Base-by-base conservation (phyloP, 37 sponge, comb jelly and placozoan genomes). In the Crambe crambe region DNA sequence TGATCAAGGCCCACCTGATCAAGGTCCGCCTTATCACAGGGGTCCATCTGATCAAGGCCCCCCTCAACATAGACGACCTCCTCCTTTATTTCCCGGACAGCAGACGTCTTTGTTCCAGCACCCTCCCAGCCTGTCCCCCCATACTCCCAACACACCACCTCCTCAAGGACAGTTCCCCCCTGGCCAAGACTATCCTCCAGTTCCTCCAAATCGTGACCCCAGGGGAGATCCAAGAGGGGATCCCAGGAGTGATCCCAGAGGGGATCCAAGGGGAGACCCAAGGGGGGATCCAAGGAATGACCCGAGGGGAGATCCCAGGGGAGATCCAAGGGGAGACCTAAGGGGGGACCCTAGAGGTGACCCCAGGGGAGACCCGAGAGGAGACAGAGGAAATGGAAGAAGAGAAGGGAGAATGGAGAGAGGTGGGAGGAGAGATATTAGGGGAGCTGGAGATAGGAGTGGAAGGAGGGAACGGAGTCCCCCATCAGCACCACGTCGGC, bases 391-490 rank as follows among this genome's bases (percentile, higher is more conserved):
- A 37, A 20, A 34, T 23, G n/a, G n/a, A 41, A 23, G 22, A 22
- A 17, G 71, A 70, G 43, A 40, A 70, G 42, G 43, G 43, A 2
- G 43, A n/a, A n/a, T n/a, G n/a, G n/a, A n/a, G 37, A 20, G 9
- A 37, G 27, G 68, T 35, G 68, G 36, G 3, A 15, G 36, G 36
- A 15, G 56, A 30, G 32, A 40, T 42, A 39, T n/a, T 25, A 51
- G 51, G 8, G 40, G 37, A 18, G 22, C 31, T 25, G 20, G 69
- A 15, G 68, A 66, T 54, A 35, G 37, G 18, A 39, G 74, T 9
- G 75, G 20, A 3, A 42, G 57, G 77, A 68, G 58, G 58, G 80
- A 79, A 2, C 69, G 71, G 0, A 68, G 71, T 40, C 80, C 80
- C n/a, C n/a, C n/a, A n/a, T n/a, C n/a, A n/a, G n/a, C n/a, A 26